A percentile compares a stretch with the other conserved stretches of the same genome.
These are phyloP conservation scores for Heteromyza rotundicornis DNA, from an alignment of 2,888 invertebrate species.

Conservation along the genomic window DNA sequence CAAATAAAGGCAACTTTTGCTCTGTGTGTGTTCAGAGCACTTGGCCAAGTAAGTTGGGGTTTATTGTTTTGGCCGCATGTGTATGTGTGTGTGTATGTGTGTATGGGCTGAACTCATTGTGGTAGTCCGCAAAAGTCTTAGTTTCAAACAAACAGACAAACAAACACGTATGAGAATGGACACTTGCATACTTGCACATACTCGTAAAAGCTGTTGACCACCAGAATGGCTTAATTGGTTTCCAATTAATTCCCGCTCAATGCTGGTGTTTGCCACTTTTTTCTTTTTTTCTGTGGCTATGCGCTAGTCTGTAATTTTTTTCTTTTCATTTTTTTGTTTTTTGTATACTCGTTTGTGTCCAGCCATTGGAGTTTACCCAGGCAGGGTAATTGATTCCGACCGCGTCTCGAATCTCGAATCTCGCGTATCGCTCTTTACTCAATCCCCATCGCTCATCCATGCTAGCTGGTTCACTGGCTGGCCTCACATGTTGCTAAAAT, in stretches of 20 bases:
- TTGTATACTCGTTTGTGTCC: too few species aligned
- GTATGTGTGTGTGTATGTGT: slow-evolving; percentile 3
- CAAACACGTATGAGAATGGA: neutral
- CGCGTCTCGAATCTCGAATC: neutral
- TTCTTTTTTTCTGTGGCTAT: slow-evolving; percentile 14
- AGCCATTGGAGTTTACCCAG: slow-evolving; percentile 2
- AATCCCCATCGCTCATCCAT: neutral
- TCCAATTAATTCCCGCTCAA: slow-evolving; percentile 38
- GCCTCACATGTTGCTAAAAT: neutral
- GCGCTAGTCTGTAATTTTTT: too few species aligned
- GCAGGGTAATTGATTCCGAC: slow-evolving; percentile 1
- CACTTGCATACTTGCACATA: too few species aligned
- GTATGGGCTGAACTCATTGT: slow-evolving; percentile 1
- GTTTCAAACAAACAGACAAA: neutral
- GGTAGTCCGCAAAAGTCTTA: neutral
- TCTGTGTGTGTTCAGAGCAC: slow-evolving; percentile 6
- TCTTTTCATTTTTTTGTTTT: too few species aligned
- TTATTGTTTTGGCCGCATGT: neutral
- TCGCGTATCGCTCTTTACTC: neutral
- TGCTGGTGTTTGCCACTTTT: slow-evolving; percentile 24
- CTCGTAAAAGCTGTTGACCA: too few species aligned
- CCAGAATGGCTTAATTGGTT: slow-evolving; percentile 38
- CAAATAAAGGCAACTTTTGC: slow-evolving; percentile 10
- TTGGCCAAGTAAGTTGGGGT: neutral
- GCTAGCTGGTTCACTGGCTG: too few species aligned